Percentiles rank a stretch among this genome's conserved stretches.
phyloP scores from a whole-genome alignment of 2,797 vertebrate species.

The Chromis chromis region DNA sequence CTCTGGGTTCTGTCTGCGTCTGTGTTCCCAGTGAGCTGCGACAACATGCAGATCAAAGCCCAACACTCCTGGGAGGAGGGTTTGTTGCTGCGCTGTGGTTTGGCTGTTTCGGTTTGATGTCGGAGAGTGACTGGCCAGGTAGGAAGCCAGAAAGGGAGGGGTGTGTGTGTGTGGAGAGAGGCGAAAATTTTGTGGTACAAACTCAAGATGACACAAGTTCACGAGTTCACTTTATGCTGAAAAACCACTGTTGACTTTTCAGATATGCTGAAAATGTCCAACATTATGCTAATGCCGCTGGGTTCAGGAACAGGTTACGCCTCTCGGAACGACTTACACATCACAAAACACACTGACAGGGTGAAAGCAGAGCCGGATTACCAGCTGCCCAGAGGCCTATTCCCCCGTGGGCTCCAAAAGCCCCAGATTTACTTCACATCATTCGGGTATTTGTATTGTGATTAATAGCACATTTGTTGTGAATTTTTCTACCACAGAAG shows the following conservation, averaged over 20 bases:
- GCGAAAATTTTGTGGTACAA: slow-evolving; percentile 12
- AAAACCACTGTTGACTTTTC: slow-evolving; percentile 54
- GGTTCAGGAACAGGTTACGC: slow-evolving; percentile 38
- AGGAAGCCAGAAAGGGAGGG: slow-evolving; percentile 15
- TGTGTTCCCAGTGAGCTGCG: slow-evolving; percentile 24
- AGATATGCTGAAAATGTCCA: slow-evolving; percentile 34
- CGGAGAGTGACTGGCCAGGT: slow-evolving; percentile 51
- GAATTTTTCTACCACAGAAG: not conserved
- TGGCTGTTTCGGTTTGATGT: slow-evolving; percentile 48
- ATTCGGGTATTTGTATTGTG: not conserved
- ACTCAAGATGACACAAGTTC: slow-evolving; percentile 48
- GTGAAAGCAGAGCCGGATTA: slow-evolving; percentile 8
- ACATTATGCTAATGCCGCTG: slow-evolving; percentile 47
- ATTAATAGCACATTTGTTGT: slow-evolving; percentile 5
- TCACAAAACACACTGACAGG: not conserved
- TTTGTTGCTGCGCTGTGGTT: slow-evolving; percentile 51
- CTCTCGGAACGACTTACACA: slow-evolving; percentile 12
- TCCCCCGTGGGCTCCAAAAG: not conserved
- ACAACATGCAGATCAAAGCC: slow-evolving; percentile 68
- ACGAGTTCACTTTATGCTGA: slow-evolving; percentile 53
- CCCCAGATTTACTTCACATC: not conserved
- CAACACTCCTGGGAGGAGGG: slow-evolving; percentile 39
- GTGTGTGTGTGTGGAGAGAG: not conserved
- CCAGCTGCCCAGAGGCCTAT: not conserved
- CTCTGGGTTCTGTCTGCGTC: slow-evolving; percentile 60